These are phyloP conservation scores for Ectemnius lituratus DNA, from an alignment of 2,888 invertebrate species.

Conservation along the genomic window DNA sequence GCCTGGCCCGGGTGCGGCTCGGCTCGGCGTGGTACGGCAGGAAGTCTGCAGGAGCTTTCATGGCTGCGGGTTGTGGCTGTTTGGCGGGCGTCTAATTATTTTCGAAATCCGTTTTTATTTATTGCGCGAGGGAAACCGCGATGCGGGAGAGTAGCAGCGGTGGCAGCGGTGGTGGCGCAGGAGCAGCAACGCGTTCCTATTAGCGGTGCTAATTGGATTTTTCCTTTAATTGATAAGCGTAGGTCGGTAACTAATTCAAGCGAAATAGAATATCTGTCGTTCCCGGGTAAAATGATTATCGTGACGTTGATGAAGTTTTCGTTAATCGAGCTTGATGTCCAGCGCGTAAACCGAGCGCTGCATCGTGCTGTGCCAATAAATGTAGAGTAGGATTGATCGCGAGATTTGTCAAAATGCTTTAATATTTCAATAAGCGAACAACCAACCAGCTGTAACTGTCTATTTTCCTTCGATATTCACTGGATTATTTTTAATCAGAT, in stretches of 20 bases:
- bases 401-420: conserved; percentile 12
- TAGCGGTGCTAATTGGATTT: conserved; percentile 43
- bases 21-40: no score
- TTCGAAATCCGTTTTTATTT: conserved; percentile 1
- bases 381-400: conserved; percentile 40
- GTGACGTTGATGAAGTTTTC: conserved; percentile 58
- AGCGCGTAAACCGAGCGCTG: conserved; percentile 8
- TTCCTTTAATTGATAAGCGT: conserved; percentile 44
- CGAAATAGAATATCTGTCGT: conserved; percentile 59
- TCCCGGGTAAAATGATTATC: conserved; percentile 50
- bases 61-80: neutral
- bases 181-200: conserved; percentile 4
- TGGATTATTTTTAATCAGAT: no score
- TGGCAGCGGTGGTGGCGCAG: no score
- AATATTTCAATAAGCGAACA: neutral
- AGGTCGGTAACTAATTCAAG: conserved; percentile 41
- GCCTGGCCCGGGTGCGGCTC: no score
- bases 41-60: no score
- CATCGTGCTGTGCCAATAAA: conserved; percentile 26
- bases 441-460: neutral
- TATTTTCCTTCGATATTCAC: no score
- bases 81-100: conserved; percentile 1
- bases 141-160: no score
- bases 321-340: conserved; percentile 38
- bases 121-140: neutral